Percentiles rank a stretch among this genome's conserved stretches.
Conservation (phyloP, 2,113 vertebrate genomes). For the Thamnaconus septentrionalis region DNA sequence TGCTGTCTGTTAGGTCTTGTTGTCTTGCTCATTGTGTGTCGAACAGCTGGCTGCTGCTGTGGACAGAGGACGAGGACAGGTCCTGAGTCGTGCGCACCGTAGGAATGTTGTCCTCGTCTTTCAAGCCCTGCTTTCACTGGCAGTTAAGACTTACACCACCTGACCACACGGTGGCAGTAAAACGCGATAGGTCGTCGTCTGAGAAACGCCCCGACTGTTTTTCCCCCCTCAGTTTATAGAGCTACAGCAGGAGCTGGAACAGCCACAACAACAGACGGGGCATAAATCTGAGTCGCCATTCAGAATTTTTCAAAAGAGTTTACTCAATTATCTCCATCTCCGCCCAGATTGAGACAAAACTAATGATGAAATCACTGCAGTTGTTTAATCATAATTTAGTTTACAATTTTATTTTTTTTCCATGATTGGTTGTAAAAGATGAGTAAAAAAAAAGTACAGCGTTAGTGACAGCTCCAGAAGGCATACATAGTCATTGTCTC, state of each 20-base stretch:
- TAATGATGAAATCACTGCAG: not conserved
- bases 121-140: slow-evolving; percentile 4
- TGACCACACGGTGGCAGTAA: slow-evolving; percentile 48
- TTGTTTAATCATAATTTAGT: slow-evolving; percentile 5
- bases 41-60: slow-evolving; percentile 10
- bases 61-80: slow-evolving; percentile 47
- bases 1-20: not conserved
- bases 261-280: not conserved
- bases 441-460: slow-evolving; percentile 58
- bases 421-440: slow-evolving; percentile 60
- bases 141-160: slow-evolving; percentile 18
- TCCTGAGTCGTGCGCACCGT: slow-evolving; percentile 37
- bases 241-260: not conserved
- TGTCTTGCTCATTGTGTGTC: slow-evolving; percentile 5
- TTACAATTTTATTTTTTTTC: slow-evolving; percentile 63
- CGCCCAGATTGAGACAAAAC: not conserved
- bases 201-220: not conserved
- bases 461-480: slow-evolving; percentile 51
- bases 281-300: no score
- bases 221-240: no score
- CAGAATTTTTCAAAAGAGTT: no score
- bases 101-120: slow-evolving; percentile 45
- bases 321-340: no score
- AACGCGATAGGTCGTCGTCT: not conserved
- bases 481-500: slow-evolving; percentile 58